Base-by-base conservation (phyloP, 2,113 vertebrate species). In the Picathartes gymnocephalus region DNA sequence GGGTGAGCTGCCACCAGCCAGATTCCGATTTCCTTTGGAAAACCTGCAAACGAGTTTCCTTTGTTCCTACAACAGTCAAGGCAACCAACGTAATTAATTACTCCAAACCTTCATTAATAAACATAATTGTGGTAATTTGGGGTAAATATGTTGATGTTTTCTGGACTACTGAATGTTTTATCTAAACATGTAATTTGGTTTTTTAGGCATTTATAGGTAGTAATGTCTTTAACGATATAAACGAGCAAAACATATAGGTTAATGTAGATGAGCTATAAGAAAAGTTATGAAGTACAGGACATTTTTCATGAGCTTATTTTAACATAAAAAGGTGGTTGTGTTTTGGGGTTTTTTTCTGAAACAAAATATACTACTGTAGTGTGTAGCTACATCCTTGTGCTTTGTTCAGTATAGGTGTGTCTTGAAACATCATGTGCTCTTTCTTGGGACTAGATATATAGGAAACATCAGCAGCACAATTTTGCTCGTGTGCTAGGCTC, bases 371-470 rank as follows among this genome's bases (percentile, higher is more conserved):
- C 14, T 65, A 6, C 86, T 66, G 21, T 50, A 70, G 31, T 40
- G 18, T 54, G 31, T 31, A 62, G 39, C 50, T 88, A 18, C 27
- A 54, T 87, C 40, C 61, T 91, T 83, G 60, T 66, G 15, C 45
- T 88, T 82, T 22, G 1, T 62, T 80, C 50, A 86, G 54, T 70
- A 60, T 56, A 56, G 11, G 30, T 91, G 62, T 48, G 6, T 77
- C 62, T 90, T 92, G 30, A 66, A 77, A 68, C 28, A 35, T 82
- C 60, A 84, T 47, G 13, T 81, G 9, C n/a, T 70, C 50, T 69
- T 81, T 81, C 45, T 93, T 92, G 83, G 74, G 48, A 92, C 81
- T 91, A 16, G 54, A 40, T 51, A 47, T 84, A 50, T 91, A 51
- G 15, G 23, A 96, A 82, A 33, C 45, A 92, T 50, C 54, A 90